A percentile compares a stretch with the other conserved stretches of the same genome.
These are phyloP conservation scores for Petrolisthes manimaculis DNA, from an alignment of 2,888 invertebrate species.

Conservation along the genomic window DNA sequence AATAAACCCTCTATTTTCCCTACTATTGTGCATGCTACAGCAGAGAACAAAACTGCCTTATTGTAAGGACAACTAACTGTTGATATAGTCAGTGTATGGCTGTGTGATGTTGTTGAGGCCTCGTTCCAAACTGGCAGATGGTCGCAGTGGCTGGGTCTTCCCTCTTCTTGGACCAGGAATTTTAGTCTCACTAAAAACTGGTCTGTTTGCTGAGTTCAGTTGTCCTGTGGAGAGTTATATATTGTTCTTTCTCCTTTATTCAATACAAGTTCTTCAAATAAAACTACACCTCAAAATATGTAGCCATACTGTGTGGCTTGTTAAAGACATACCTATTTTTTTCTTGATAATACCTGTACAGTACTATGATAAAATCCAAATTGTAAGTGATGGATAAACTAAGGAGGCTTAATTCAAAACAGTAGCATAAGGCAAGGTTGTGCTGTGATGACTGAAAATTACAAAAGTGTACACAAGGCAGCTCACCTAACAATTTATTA, in stretches of 20 bases:
- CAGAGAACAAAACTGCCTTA: no score
- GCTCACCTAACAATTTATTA: constrained; percentile 45
- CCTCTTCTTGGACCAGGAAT: not conserved
- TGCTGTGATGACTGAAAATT: not conserved
- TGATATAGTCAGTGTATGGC: not conserved
- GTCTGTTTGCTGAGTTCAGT: constrained; percentile 30
- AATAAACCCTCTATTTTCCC: no score
- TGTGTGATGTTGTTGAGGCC: constrained; percentile 39
- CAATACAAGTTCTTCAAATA: not conserved
- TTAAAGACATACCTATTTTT: no score
- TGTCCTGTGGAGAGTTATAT: constrained; percentile 22
- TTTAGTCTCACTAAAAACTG: not conserved
- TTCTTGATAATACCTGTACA: no score
- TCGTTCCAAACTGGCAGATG: constrained; percentile 36
- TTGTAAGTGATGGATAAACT: no score
- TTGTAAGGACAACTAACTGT: no score
- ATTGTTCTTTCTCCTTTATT: not conserved
- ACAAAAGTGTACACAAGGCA: not conserved
- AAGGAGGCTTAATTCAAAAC: not conserved
- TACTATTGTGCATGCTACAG: no score
- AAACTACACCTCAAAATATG: no score
- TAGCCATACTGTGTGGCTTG: no score
- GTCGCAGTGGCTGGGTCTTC: not conserved
- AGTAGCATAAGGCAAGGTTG: not conserved
- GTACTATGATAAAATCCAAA: no score